phyloP scores from a whole-genome alignment of 2,113 vertebrate genomes.

The Pelecanoides urinatrix region DNA sequence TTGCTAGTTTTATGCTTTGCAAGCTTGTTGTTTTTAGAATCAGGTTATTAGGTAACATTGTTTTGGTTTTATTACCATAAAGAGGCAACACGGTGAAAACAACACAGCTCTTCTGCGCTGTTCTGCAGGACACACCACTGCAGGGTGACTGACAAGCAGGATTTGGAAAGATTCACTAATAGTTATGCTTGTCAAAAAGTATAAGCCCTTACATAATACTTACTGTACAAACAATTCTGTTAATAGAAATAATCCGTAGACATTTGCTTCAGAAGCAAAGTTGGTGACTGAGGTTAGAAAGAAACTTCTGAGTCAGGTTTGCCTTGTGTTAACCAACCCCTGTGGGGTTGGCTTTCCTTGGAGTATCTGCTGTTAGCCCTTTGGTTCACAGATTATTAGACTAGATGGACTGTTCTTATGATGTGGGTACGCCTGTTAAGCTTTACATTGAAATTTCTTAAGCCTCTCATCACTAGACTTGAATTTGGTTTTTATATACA shows the following conservation, averaged over 20 bases:
- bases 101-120: rapidly evolving
- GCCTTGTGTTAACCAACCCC: rapidly evolving
- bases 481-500: neutral
- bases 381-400: neutral
- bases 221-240: rapidly evolving
- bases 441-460: neutral
- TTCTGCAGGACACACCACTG: rapidly evolving
- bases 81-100: neutral
- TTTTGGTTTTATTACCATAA: neutral
- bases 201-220: neutral
- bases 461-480: neutral
- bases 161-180: neutral
- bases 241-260: rapidly evolving
- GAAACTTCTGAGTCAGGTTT: neutral
- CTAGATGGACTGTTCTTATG: rapidly evolving
- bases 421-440: rapidly evolving
- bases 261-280: neutral
- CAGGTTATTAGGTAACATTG: neutral
- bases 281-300: neutral
- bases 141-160: neutral
- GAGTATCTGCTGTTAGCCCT: neutral
- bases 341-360: too few species aligned
- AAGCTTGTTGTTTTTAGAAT: too few species aligned
- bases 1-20: neutral
- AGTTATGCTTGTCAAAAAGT: neutral